Conservation (phyloP, 1,140 invertebrate species). For the Episyrphus balteatus region DNA sequence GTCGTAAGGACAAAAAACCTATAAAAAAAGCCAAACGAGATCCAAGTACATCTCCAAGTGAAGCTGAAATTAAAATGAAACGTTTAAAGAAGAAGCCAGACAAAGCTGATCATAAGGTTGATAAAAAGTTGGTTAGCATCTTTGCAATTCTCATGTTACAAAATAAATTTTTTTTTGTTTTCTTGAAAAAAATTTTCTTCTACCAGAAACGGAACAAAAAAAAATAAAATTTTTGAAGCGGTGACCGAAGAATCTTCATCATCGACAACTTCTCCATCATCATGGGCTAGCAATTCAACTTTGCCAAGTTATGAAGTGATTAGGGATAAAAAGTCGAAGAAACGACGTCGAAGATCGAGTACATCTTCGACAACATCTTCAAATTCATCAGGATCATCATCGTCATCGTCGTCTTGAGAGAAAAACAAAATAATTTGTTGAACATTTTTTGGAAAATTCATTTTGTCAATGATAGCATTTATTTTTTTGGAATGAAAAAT, state of each 20-base stretch:
- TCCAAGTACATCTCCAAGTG: slow-evolving; percentile 24
- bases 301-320: slow-evolving; percentile 35
- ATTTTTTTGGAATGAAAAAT: too few relatives aligned
- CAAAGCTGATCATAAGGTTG: slow-evolving; percentile 25
- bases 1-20: slow-evolving; percentile 29
- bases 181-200: neutral
- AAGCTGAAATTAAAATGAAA: slow-evolving; percentile 17
- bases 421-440: neutral
- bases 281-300: slow-evolving; percentile 30
- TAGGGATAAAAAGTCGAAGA: slow-evolving; percentile 24
- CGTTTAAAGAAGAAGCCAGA: slow-evolving; percentile 17
- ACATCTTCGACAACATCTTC: slow-evolving; percentile 10
- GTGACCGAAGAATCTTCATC: slow-evolving; percentile 23
- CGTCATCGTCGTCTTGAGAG: slow-evolving; percentile 6
- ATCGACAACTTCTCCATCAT: slow-evolving; percentile 18
- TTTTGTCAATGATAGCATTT: too few relatives aligned
- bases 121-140: slow-evolving; percentile 18
- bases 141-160: neutral
- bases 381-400: slow-evolving; percentile 12
- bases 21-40: slow-evolving; percentile 26
- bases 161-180: slow-evolving; percentile 5
- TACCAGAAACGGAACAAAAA: slow-evolving; percentile 9
- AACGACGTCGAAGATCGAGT: slow-evolving; percentile 14
- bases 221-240: slow-evolving; percentile 27
- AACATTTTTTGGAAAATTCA: too few relatives aligned